A percentile compares a stretch with the other conserved stretches of the same genome.
phyloP scores from a whole-genome alignment of 2,113 vertebrate genomes.

The Tretioscincus oriximinensis region DNA sequence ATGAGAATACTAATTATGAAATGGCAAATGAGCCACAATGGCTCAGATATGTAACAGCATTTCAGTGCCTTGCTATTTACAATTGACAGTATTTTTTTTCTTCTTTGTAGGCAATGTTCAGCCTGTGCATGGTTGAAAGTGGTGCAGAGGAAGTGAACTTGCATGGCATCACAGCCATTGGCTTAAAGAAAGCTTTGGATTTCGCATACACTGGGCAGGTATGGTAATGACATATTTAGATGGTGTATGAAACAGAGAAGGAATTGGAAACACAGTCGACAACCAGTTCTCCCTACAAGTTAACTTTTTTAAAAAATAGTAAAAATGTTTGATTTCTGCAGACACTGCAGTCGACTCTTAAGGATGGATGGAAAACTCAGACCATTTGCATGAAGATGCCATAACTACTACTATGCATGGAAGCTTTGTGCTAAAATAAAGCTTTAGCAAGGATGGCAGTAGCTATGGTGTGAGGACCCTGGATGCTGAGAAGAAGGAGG shows the following conservation, averaged over 20 bases:
- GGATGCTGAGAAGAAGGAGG: too few relatives aligned
- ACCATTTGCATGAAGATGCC: too few relatives aligned
- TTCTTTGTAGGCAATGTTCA: conserved; percentile 91
- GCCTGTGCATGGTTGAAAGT: conserved; percentile 98
- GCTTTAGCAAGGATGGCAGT: too few relatives aligned
- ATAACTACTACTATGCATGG: too few relatives aligned
- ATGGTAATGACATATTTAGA: conserved; percentile 49
- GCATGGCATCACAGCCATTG: conserved; percentile 90
- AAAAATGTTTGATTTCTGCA: too few relatives aligned
- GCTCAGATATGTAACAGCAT: background rate
- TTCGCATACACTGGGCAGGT: conserved; percentile 98
- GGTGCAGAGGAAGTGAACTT: conserved; percentile 93
- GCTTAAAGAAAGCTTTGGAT: conserved; percentile 93
- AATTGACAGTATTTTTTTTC: conserved; percentile 22
- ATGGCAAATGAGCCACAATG: background rate
- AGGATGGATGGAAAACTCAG: too few relatives aligned
- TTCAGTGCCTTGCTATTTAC: background rate
- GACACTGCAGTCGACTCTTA: too few relatives aligned
- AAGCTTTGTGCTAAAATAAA: too few relatives aligned
- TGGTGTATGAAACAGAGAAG: background rate
- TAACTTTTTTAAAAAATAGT: too few relatives aligned
- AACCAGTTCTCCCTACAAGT: background rate
- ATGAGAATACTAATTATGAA: background rate
- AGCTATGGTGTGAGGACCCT: too few relatives aligned
- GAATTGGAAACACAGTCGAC: background rate